A percentile compares a stretch with the other conserved stretches of the same genome.
These are phyloP conservation scores for Megalurothrips usitatus DNA, from an alignment of 2,888 invertebrate genomes.

Conservation along the genomic window DNA sequence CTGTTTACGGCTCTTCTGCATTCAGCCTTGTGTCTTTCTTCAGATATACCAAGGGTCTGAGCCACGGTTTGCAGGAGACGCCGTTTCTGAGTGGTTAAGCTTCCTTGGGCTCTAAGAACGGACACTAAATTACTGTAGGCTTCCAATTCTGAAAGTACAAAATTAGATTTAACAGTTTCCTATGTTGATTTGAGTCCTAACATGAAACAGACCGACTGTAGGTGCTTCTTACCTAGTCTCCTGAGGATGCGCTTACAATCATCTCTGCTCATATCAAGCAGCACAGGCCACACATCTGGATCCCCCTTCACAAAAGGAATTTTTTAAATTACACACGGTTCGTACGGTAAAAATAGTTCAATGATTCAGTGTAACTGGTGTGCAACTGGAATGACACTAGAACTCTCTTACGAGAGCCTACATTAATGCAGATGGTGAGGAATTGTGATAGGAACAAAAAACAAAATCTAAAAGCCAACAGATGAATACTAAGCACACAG, in stretches of 20 bases:
- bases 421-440: too few species aligned
- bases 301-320: neutral
- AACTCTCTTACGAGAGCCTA: too few species aligned
- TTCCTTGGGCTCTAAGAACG: constrained; percentile 88
- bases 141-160: constrained; percentile 70
- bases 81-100: constrained; percentile 76
- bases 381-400: neutral
- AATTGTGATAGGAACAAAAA: neutral
- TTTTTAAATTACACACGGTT: neutral
- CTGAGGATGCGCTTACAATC: constrained; percentile 84
- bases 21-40: constrained; percentile 88
- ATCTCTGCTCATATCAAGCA: constrained; percentile 79
- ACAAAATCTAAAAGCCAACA: neutral
- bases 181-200: constrained; percentile 30
- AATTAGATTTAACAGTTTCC: constrained; percentile 36
- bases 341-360: neutral
- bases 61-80: constrained; percentile 79
- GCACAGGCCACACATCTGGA: constrained; percentile 56
- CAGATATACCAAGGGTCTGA: constrained; percentile 75
- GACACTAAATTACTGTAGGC: constrained; percentile 86
- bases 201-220: constrained; percentile 38
- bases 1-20: constrained; percentile 87
- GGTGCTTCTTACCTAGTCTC: constrained; percentile 63
- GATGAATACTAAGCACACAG: neutral
- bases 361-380: neutral